Base-by-base conservation (phyloP, 2,888 invertebrate species). In the Epiblema foenella region DNA sequence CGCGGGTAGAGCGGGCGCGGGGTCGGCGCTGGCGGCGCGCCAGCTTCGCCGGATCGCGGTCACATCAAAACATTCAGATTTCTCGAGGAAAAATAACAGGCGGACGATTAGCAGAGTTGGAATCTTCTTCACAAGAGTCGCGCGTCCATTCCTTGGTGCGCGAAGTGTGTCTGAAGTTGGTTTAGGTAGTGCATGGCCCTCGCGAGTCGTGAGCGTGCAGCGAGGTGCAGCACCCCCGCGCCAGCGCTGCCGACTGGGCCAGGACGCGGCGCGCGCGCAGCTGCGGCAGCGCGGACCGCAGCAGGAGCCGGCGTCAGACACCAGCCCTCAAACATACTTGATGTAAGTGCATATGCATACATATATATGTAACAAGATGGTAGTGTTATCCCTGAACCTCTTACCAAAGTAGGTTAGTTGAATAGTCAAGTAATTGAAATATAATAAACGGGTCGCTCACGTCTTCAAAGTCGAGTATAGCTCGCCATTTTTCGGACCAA, bases 101-200 rank as follows among this genome's bases (percentile, higher is more conserved):
- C 75, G 74, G 75, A 59, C 73, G 72, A 71, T 92, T 95, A 89
- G 95, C 95, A 85, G 94, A 95, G 33, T 85, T 95, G 95, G 5
- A 95, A 95, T 84, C 94, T 94, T 57, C 95, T 62, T 58, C 93
- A 94, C 46, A 64, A 63, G 69, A 59, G 64, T 58, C 64, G 17
- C 57, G 17, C 46, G 18, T 54, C 63, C 64, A 5, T 12, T 63
- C 10, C 15, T 10, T n/a, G 15, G 15, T 20, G 37, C 9, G 18
- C n/a, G 1, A 20, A 39, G 37, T 58, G 60, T 60, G 24, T 46
- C 17, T 11, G 20, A 11, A 37, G 57, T 42, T 17, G 9, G 33
- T 10, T n/a, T 17, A 10, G 18, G 9, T 18, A 17, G 51, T 51
- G 51, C 10, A 8, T 18, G 18, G 18, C 8, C 18, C 17, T 39